Percentiles rank a stretch among this genome's conserved stretches.
Conservation (phyloP, 2,797 vertebrate genomes). For the Calcarius lapponicus region DNA sequence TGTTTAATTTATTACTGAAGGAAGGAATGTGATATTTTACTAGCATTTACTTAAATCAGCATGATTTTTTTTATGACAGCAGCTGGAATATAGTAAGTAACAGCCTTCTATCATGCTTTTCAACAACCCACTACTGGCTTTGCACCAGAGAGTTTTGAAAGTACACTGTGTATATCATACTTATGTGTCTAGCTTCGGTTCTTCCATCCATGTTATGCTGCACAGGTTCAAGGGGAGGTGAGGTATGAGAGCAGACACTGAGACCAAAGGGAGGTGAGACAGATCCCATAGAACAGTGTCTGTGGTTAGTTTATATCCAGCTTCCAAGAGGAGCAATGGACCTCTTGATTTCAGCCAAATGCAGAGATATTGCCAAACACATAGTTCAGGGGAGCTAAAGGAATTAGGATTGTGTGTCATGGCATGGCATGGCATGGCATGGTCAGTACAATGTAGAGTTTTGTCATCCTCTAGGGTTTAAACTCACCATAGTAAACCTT, state of each 20-base stretch:
- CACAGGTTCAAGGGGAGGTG: background rate
- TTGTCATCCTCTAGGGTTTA: background rate
- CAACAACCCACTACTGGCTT: background rate
- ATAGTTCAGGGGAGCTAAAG: background rate
- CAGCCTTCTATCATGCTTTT: conserved; percentile 26
- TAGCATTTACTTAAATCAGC: conserved; percentile 9
- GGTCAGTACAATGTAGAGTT: background rate
- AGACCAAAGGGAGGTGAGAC: background rate
- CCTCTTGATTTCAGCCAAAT: background rate
- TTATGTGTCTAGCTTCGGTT: background rate
- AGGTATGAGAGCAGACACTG: background rate
- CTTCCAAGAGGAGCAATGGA: background rate
- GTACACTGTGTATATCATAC: background rate
- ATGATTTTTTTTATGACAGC: conserved; percentile 2
- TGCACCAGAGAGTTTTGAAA: background rate
- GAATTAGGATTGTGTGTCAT: too few relatives aligned
- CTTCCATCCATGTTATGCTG: background rate
- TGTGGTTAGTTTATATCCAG: background rate
- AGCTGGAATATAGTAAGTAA: conserved; percentile 29
- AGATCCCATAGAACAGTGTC: background rate
- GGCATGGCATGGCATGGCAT: fast-evolving
- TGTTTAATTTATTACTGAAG: conserved; percentile 19
- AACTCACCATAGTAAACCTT: background rate
- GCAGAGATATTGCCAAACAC: background rate
- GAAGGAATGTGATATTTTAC: conserved; percentile 51